Evolutionary conservation across 2,888 invertebrate species (phyloP), one percentile per base, ranked within the genome.

Genomic region (Drosophila parthenogenetica): DNA sequence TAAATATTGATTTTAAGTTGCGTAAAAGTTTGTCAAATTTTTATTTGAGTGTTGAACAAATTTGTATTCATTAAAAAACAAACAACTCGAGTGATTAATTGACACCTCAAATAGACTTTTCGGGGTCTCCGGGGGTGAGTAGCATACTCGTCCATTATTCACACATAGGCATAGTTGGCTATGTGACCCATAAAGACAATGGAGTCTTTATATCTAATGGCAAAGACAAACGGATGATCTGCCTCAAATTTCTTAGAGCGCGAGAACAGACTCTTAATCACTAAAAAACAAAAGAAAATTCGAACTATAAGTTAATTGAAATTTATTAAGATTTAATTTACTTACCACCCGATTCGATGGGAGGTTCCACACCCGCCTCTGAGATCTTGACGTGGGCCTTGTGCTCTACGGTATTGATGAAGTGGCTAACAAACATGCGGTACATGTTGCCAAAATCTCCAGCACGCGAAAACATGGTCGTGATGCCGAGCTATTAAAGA

Each of bases 391-490:
- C 82, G 58, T 89, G 77, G 13, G 89, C 90, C 71, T 90, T 90
- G 69, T 90, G 90, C 79, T 86, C 89, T 19, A 82, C 89, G 22
- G 79, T 83, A 46, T 91, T 90, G 58, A 90, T 89, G 58, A 84
- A 90, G 69, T 90, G 90, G 65, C 84, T 90, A 49, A 90, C 90
- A 39, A 90, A 90, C 90, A 90, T 91, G 69, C 90, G 90, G 67
- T 90, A 90, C 89, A 90, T 86, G 63, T 90, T 90, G 51, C 89
- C 84, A 68, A 90, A 91, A 78, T 90, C 90, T 1, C 90, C 90
- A 5, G 83, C 74, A 17, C 90, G 86, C 5, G 88, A 82, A 68
- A 90, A 90, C 90, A 90, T 91, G 35, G 88, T 90, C 40, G 77
- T 74, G n/a, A 90, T 74, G 13, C 91, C 91, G 75, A 90, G 58